phyloP scores from a whole-genome alignment of 2,888 invertebrate genomes.

The Drosophila melanosoma region DNA sequence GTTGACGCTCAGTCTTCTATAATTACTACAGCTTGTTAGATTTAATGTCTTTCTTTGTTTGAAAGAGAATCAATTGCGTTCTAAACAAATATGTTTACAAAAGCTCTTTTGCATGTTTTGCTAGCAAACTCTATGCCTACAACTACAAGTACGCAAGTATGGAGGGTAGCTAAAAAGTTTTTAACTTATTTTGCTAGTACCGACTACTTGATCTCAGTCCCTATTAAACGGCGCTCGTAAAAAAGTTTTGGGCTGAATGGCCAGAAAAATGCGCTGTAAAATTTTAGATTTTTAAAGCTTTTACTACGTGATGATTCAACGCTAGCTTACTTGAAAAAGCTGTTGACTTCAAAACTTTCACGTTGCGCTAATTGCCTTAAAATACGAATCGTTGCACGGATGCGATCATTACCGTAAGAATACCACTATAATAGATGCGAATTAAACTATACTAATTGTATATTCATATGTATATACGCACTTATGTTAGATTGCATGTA shows the following conservation, averaged over 20 bases:
- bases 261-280: slow-evolving; percentile 23
- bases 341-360: slow-evolving; percentile 19
- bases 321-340: slow-evolving; percentile 32
- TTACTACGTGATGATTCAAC: neutral
- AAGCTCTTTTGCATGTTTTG: slow-evolving; percentile 36
- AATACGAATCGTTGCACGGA: slow-evolving; percentile 37
- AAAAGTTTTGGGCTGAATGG: slow-evolving; percentile 30
- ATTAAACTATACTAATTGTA: neutral
- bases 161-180: slow-evolving; percentile 16
- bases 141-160: too few species aligned
- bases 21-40: slow-evolving; percentile 3
- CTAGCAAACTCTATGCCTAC: slow-evolving; percentile 22
- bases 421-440: slow-evolving; percentile 3
- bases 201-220: neutral
- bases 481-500: neutral
- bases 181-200: neutral
- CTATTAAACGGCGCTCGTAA: slow-evolving; percentile 1
- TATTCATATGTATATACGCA: neutral
- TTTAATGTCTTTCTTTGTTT: slow-evolving; percentile 30
- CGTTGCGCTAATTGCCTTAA: slow-evolving; percentile 14
- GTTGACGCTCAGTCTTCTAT: neutral
- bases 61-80: slow-evolving; percentile 53
- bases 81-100: slow-evolving; percentile 53
- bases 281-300: slow-evolving; percentile 36
- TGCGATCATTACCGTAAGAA: slow-evolving; percentile 47